Conservation (phyloP, 2,113 vertebrate species). For the Sterna hirundo region DNA sequence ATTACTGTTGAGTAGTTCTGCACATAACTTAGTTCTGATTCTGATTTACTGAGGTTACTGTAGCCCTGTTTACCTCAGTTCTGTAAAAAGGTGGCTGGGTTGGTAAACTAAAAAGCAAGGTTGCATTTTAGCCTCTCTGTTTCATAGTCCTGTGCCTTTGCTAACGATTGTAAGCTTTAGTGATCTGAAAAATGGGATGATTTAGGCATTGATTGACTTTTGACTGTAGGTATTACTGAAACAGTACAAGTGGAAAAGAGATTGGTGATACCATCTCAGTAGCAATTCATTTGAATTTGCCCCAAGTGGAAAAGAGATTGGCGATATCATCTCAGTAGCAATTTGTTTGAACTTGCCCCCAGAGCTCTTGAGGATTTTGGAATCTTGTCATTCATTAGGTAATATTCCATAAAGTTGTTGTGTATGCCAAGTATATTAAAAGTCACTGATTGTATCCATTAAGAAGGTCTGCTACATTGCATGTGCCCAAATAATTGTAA, state of each 20-base stretch:
- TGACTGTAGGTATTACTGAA: background rate
- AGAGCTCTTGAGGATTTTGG: background rate
- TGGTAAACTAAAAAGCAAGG: background rate
- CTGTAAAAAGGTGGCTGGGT: background rate
- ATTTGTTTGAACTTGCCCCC: background rate
- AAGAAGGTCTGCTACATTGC: background rate
- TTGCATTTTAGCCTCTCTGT: background rate
- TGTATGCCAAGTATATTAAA: background rate
- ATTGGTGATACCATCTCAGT: background rate
- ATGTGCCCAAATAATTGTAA: background rate
- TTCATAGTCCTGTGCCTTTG: background rate
- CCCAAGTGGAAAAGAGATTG: background rate
- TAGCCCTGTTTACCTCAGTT: background rate
- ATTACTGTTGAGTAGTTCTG: background rate
- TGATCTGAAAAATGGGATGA: background rate
- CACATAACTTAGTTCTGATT: background rate
- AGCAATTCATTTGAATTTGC: background rate
- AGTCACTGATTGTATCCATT: background rate
- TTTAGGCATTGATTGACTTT: background rate
- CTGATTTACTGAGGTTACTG: background rate
- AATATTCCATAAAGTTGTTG: background rate
- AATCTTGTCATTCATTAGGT: background rate
- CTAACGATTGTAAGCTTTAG: background rate
- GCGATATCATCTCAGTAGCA: background rate
- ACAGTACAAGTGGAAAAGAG: background rate